Base-by-base conservation (phyloP, 2,888 invertebrate species). In the Sympetrum striolatum region DNA sequence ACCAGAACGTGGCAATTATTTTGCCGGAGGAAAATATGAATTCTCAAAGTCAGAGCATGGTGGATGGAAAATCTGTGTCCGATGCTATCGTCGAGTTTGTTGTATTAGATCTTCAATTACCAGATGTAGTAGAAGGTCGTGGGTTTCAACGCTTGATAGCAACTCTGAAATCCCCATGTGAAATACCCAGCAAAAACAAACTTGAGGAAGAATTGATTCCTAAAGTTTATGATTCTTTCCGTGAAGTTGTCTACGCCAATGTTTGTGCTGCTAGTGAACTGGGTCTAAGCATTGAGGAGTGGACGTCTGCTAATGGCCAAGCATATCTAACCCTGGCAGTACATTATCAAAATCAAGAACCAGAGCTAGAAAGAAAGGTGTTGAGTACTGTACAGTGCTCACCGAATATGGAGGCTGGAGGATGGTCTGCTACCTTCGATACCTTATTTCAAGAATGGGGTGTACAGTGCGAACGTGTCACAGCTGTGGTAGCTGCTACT, bases 51-150 rank as follows among this genome's bases (percentile, higher is more conserved):
- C 64, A 90, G 53, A 73, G 39, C 14, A 90, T 60, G 53, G 90
- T 80, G 0, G 94, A 94, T 90, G 93, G 93, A 8, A 94, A 94
- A 92, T 93, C 93, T 18, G 93, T 94, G 2, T 94, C 93, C 0
- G 94, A 95, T 91, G 94, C 94, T 5, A 94, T 94, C 64, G 93
- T 94, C 2, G 94, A 94, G 91, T 94, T 94, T 91, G 93, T 94
- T 53, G 93, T 94, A 81, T 93, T 94, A 92, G 95, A 95, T 91
- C 92, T 95, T 18, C 94, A 94, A 90, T 92, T 94, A 31, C 94
- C 94, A 1, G 94, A 94, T 90, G 93, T 95, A 31, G 94, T 95
- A 0, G 94, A 95, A 91, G 94, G 94, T 6, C 92, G 93, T 92
- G 93, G 92, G 31, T 95, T 95, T 91, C 94, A 94, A 91, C 93